Percentiles rank a stretch among this genome's conserved stretches.
Conservation (phyloP, 23 tunicate species). For the Trididemnum nubilum region DNA sequence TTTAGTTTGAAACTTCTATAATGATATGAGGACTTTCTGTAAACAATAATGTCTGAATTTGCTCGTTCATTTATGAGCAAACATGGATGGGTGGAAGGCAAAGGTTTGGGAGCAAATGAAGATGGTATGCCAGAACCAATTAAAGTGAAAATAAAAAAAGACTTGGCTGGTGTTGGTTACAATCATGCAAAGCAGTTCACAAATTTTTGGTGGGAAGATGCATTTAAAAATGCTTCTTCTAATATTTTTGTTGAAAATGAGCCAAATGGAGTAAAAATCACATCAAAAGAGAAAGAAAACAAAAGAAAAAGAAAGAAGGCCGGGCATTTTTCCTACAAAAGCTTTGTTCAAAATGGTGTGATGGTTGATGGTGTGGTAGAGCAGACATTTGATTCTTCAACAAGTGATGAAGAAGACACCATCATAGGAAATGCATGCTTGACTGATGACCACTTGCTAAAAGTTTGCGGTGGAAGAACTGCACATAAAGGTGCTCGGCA, state of each 20-base stretch:
- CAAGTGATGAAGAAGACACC: slow-evolving; percentile 15
- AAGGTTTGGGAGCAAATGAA: slow-evolving; percentile 73
- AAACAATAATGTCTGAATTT: slow-evolving; percentile 51
- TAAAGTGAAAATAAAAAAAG: slow-evolving; percentile 69
- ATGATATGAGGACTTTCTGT: no score
- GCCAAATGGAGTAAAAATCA: background rate
- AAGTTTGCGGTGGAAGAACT: slow-evolving; percentile 20
- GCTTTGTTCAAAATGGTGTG: slow-evolving; percentile 16
- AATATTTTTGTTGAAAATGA: slow-evolving; percentile 30
- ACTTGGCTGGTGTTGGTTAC: slow-evolving; percentile 46
- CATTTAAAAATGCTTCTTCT: slow-evolving; percentile 30
- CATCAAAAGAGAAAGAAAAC: background rate
- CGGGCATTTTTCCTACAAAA: background rate
- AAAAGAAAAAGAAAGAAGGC: background rate
- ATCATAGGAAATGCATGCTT: background rate
- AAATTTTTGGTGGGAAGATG: slow-evolving; percentile 58
- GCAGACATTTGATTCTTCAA: no score
- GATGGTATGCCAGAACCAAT: slow-evolving; percentile 69
- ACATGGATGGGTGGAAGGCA: slow-evolving; percentile 65
- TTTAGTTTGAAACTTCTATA: no score
- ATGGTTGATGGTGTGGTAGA: background rate
- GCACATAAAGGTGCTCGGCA: slow-evolving; percentile 37
- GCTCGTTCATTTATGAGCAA: slow-evolving; percentile 46
- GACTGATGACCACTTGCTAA: slow-evolving; percentile 18
- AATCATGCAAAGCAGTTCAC: slow-evolving; percentile 41